phyloP scores from a whole-genome alignment of 2,113 vertebrate genomes.

The Chitala chitala region DNA sequence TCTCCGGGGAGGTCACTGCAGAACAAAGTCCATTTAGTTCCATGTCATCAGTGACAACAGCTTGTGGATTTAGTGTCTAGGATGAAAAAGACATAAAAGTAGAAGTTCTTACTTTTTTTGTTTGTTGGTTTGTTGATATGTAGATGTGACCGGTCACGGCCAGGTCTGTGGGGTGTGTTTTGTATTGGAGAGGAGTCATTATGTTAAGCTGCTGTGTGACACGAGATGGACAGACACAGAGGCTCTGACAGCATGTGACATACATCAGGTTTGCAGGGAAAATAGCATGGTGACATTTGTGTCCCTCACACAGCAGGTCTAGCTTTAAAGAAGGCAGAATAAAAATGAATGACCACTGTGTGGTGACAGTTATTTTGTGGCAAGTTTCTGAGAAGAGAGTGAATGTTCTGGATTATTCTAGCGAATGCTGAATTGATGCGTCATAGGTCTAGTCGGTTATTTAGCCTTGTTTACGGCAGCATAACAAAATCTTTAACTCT shows the following conservation, averaged over 20 bases:
- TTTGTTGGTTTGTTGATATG: background rate
- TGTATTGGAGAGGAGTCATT: no score
- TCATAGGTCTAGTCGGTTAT: background rate
- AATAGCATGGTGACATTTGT: no score
- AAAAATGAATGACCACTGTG: background rate
- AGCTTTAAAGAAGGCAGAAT: background rate
- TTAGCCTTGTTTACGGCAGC: background rate
- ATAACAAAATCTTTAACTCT: background rate
- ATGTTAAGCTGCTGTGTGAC: no score
- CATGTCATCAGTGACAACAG: background rate
- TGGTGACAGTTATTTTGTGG: no score
- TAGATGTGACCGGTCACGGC: no score
- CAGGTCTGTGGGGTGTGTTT: no score
- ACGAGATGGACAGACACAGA: no score
- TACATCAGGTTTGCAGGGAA: no score
- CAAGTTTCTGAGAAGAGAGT: slow-evolving; percentile 3
- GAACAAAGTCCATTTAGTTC: background rate
- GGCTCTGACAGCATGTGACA: no score
- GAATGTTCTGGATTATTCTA: slow-evolving; percentile 9
- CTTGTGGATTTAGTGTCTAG: background rate
- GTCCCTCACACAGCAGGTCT: no score
- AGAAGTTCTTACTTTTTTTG: background rate
- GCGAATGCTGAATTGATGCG: background rate
- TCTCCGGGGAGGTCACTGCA: background rate
- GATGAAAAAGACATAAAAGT: background rate